Base-by-base conservation (phyloP, 2,113 vertebrate genomes). In the Acanthochromis polyacanthus region DNA sequence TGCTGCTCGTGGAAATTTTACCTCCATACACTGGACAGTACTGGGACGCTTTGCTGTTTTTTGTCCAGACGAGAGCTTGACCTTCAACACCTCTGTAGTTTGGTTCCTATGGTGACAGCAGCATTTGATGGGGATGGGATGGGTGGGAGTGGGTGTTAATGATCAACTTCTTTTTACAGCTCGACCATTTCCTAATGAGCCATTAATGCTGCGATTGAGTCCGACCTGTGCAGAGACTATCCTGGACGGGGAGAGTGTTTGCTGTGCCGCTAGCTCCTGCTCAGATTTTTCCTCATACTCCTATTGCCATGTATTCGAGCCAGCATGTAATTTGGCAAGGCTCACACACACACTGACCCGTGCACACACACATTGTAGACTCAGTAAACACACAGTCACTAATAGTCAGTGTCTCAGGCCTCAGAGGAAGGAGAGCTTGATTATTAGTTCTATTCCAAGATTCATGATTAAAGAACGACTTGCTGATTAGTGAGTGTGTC, bases 111-210 rank as follows among this genome's bases (percentile, higher is more conserved):
- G 81, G 77, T 0, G 8, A 86, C 53, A 11, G 53, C 23, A 43
- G 20, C 20, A 36, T 20, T 28, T 8, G 17, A 1, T 23, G 22
- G 43, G 14, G 32, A 8, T 11, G 2, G 14, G 64, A 22, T 6
- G 53, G 32, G 17, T 6, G 14, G 5, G 20, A 36, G 23, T 50
- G 25, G 32, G 45, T 22, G 81, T 90, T 89, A 88, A 89, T 91
- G 75, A 89, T 90, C 83, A 66, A 79, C 83, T 82, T 88, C 72
- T 70, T 75, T 87, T 85, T 87, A 85, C 71, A 62, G 87, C 78
- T 57, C 10, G 28, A 87, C 75, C 51, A 82, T 86, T 86, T 92
- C 88, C 79, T 86, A 83, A 90, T 74, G 85, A 88, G 71, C 76
- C 64, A 71, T 88, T 86, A 85, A 86, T 72, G 52, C 50, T 45